Evolutionary conservation across 1,140 invertebrate genomes (phyloP), one percentile per base, ranked within the genome.

Genomic region (Cyphomyrmex costatus): DNA sequence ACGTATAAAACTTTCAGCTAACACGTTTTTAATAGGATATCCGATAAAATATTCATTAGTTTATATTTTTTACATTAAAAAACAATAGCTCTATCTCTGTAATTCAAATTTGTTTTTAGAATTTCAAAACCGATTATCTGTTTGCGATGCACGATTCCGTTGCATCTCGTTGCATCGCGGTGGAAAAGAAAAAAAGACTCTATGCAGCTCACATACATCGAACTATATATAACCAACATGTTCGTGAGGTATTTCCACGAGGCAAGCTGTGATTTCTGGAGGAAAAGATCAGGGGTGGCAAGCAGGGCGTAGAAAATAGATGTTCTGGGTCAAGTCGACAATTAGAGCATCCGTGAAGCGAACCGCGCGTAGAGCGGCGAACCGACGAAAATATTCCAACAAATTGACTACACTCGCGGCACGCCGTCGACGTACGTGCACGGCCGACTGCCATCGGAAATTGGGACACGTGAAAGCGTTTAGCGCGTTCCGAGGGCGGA

Each of bases 401-500:
- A 91, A 92, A 92, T 92, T 91, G 90, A 85, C 74, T 90, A 51
- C 30, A 58, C 84, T 14, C 53, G 12, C 30, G 46, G 80, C 58
- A 60, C 58, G 77, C 36, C 12, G 58, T 19, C 61, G 30, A 65
- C 19, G 33, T 74, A 77, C 42, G 74, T 46, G 61, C 71, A 78
- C 53, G 61, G 58, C 68, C 73, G 63, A 66, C 56, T 73, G 60
- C 74, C 84, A 60, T 78, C 61, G 86, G 76, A 92, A 90, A 92
- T 86, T 89, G 86, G 88, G 86, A 91, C 88, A 92, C 86, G 87
- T 91, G 91, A 92, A 88, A 90, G 73, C 90, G 88, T 92, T 92
- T 92, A 92, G 84, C 84, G 71, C 58, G 71, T 76, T 76, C 70
- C 78, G 53, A 60, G 68, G 73, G 58, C 68, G 58, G 49, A 87